Percentiles rank a stretch among this genome's conserved stretches.
Conservation (phyloP, 2,113 vertebrate genomes). For the Empidonax traillii region DNA sequence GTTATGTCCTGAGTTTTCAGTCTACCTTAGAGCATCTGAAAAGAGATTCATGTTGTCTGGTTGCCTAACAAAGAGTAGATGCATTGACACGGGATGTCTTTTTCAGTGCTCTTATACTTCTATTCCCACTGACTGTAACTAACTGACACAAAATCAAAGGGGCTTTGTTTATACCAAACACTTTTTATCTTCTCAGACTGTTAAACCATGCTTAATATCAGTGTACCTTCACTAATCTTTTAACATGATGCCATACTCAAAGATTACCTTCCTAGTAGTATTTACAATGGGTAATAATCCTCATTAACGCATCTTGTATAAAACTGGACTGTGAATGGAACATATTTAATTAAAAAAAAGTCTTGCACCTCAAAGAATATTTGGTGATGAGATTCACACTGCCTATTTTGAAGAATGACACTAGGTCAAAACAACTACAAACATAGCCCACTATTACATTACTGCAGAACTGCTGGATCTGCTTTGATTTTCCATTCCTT, state of each 20-base stretch:
- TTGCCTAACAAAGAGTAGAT: background rate
- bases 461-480: background rate
- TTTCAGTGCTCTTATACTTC: background rate
- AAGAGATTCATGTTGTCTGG: background rate
- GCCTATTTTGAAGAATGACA: background rate
- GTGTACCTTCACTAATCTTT: background rate
- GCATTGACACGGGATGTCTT: background rate
- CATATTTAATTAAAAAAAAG: background rate
- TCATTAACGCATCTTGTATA: background rate
- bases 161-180: background rate
- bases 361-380: background rate
- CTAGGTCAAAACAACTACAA: background rate
- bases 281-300: background rate
- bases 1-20: background rate
- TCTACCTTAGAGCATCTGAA: background rate
- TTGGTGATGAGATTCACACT: background rate
- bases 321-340: background rate
- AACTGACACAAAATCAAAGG: slow-evolving; percentile 27
- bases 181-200: background rate
- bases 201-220: background rate
- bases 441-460: background rate
- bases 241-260: background rate
- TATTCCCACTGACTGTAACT: background rate
- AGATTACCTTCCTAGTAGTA: background rate
- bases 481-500: slow-evolving; percentile 10